Percentiles rank a stretch among this genome's conserved stretches.
Evolutionary conservation across 2,113 vertebrate species (phyloP).

Genomic region (Ornithorhynchus anatinus): DNA sequence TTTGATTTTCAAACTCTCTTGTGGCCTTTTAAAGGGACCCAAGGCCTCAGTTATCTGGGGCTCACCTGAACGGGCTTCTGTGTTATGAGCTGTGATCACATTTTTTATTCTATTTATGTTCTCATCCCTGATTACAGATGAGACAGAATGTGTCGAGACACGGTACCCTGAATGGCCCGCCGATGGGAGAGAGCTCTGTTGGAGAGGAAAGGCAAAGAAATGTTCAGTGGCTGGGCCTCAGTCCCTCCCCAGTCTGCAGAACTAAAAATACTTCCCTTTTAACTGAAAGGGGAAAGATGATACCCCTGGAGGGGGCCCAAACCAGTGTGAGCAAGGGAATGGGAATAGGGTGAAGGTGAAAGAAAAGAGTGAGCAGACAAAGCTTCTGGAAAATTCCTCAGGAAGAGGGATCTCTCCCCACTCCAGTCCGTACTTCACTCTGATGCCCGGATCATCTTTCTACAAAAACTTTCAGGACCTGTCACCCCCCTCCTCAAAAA

Average conservation of each 20-base stretch:
- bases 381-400: too few relatives aligned
- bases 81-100: fast-evolving
- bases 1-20: too few relatives aligned
- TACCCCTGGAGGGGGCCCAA: too few relatives aligned
- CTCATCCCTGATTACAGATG: not conserved
- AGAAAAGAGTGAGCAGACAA: too few relatives aligned
- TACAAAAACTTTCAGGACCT: too few relatives aligned
- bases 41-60: not conserved
- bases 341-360: too few relatives aligned
- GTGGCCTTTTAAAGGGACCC: not conserved
- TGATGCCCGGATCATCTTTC: too few relatives aligned
- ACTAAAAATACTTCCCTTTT: conserved; percentile 13
- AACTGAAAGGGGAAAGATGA: not conserved
- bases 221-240: not conserved
- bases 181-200: not conserved
- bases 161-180: not conserved
- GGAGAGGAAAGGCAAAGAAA: not conserved
- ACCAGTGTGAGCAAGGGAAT: too few relatives aligned
- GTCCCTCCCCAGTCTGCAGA: not conserved
- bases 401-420: too few relatives aligned
- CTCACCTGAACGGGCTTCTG: not conserved
- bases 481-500: too few relatives aligned
- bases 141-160: not conserved
- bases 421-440: too few relatives aligned
- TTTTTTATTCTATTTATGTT: not conserved